Evolutionary conservation across 1,140 invertebrate genomes (phyloP).

Genomic region (Diorhabda elongata): DNA sequence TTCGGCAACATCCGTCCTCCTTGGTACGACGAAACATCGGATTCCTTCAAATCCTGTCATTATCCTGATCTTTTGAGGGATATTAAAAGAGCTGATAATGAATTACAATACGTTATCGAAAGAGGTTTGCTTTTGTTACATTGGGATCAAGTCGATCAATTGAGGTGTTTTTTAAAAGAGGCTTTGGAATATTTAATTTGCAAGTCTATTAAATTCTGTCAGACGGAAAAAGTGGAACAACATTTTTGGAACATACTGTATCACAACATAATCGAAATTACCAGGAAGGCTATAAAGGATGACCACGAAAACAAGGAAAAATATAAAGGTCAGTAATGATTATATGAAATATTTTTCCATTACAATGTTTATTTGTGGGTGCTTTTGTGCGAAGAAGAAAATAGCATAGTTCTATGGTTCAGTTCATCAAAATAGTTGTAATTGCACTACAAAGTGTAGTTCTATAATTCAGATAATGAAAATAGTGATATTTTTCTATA

Average conservation of each 20-base stretch:
- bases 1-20: conserved; percentile 49
- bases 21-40: conserved; percentile 55
- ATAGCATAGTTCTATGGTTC: too few relatives aligned
- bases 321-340: conserved; percentile 51
- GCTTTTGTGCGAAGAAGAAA: too few relatives aligned
- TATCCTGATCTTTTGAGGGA: conserved; percentile 53
- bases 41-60: conserved; percentile 52
- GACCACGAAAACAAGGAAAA: conserved; percentile 54
- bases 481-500: too few relatives aligned
- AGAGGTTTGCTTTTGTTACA: conserved; percentile 46
- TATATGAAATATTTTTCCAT: background rate
- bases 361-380: too few relatives aligned
- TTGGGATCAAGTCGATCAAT: conserved; percentile 52
- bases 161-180: conserved; percentile 61
- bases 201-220: conserved; percentile 82
- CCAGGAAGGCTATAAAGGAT: conserved; percentile 57
- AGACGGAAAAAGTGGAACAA: conserved; percentile 83
- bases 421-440: too few relatives aligned
- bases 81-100: conserved; percentile 54
- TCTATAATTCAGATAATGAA: too few relatives aligned
- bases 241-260: conserved; percentile 90
- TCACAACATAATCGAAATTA: conserved; percentile 84
- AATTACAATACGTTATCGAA: conserved; percentile 54
- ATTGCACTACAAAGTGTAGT: too few relatives aligned
- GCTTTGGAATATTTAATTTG: conserved; percentile 70